phyloP scores from a whole-genome alignment of 2,888 invertebrate species.

The Chymomyza caudatula region DNA sequence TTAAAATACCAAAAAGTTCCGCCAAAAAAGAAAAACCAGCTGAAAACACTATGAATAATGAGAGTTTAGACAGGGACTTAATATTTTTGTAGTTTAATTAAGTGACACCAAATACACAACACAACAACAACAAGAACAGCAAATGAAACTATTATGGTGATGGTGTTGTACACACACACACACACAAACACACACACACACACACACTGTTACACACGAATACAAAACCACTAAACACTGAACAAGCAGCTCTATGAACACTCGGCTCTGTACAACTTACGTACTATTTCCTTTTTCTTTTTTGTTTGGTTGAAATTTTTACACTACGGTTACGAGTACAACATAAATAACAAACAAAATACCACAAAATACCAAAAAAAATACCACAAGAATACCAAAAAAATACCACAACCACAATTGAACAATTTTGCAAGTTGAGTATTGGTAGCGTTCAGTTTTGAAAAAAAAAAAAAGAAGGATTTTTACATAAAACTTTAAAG shows the following conservation, averaged over 20 bases:
- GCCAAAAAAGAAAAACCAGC: neutral
- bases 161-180: conserved; percentile 24
- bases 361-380: conserved; percentile 10
- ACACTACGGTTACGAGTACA: conserved; percentile 55
- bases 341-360: conserved; percentile 26
- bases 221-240: neutral
- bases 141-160: conserved; percentile 12
- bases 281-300: conserved; percentile 17
- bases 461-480: conserved; percentile 3
- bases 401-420: conserved; percentile 1
- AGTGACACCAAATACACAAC: conserved; percentile 3
- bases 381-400: conserved; percentile 7
- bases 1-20: neutral
- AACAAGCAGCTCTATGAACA: neutral
- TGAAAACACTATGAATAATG: neutral
- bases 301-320: conserved; percentile 44
- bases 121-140: neutral
- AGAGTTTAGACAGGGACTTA: neutral
- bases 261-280: conserved; percentile 13
- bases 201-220: conserved; percentile 1
- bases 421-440: conserved; percentile 19
- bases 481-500: neutral
- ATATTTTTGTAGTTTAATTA: neutral
- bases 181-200: conserved; percentile 21
- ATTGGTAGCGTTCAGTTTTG: conserved; percentile 13